phyloP scores from a whole-genome alignment of 2,888 invertebrate species.

The Acleris sparsana region DNA sequence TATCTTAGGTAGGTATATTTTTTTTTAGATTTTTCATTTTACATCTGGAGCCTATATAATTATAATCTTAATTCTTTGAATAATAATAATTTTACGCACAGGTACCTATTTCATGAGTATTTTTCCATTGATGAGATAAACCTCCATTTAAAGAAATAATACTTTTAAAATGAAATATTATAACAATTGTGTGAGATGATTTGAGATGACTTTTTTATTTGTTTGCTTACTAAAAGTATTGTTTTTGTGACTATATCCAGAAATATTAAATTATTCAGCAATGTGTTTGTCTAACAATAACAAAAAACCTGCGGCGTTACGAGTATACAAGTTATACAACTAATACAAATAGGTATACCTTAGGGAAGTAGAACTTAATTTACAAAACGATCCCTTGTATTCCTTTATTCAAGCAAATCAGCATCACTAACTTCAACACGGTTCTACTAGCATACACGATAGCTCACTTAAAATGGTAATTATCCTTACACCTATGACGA shows the following conservation, averaged over 20 bases:
- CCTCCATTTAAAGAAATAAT: too few relatives aligned
- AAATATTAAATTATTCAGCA: conserved; percentile 16
- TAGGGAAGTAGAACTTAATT: conserved; percentile 32
- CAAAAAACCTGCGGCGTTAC: conserved; percentile 9
- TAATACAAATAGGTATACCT: conserved; percentile 11
- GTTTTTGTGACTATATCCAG: too few relatives aligned
- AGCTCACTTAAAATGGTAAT: background rate
- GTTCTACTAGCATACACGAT: background rate
- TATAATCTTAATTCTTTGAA: too few relatives aligned
- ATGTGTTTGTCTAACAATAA: background rate
- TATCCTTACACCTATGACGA: conserved; percentile 22
- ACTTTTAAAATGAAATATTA: too few relatives aligned
- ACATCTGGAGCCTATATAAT: too few relatives aligned
- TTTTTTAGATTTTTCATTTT: background rate
- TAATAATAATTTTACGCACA: too few relatives aligned
- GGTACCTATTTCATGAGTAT: too few relatives aligned
- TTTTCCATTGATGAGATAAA: too few relatives aligned
- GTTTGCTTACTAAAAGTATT: too few relatives aligned
- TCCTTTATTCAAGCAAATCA: background rate
- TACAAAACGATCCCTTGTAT: conserved; percentile 26
- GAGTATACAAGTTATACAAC: conserved; percentile 4
- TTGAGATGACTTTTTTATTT: too few relatives aligned
- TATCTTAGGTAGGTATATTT: background rate
- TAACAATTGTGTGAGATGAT: too few relatives aligned
- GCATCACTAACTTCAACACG: background rate